Percentiles rank a stretch among this genome's conserved stretches.
Conservation (phyloP, 2,888 invertebrate genomes). For the Tiliacea aurago region DNA sequence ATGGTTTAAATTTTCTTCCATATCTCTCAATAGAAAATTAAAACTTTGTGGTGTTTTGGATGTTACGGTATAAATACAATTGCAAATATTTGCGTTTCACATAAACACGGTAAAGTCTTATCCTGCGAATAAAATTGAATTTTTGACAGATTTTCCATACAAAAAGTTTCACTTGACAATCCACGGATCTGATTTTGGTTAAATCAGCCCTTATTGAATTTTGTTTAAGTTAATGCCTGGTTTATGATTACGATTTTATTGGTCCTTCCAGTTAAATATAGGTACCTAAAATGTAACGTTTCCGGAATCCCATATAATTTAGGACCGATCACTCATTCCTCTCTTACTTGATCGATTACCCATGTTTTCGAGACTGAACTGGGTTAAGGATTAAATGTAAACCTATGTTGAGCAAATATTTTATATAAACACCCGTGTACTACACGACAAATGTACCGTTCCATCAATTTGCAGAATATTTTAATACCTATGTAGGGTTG, state of each 20-base stretch:
- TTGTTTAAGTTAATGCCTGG: neutral
- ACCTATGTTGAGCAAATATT: slow-evolving; percentile 7
- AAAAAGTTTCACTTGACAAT: too few species aligned
- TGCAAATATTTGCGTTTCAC: too few species aligned
- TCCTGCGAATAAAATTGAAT: too few species aligned
- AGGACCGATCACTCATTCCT: slow-evolving; percentile 30
- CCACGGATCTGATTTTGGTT: too few species aligned
- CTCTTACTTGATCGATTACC: slow-evolving; percentile 41
- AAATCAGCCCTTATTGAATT: too few species aligned
- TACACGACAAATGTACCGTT: neutral
- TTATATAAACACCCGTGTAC: slow-evolving; percentile 12
- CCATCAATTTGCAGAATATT: neutral
- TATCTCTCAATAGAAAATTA: too few species aligned
- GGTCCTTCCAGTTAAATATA: neutral
- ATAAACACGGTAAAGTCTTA: too few species aligned
- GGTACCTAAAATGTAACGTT: neutral
- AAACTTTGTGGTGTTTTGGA: too few species aligned
- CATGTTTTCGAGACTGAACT: slow-evolving; percentile 13
- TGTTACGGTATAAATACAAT: too few species aligned
- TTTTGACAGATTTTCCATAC: too few species aligned
- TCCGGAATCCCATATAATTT: neutral
- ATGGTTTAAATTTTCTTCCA: too few species aligned
- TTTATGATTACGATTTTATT: neutral
- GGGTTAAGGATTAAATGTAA: slow-evolving; percentile 43
- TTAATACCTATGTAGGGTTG: neutral